phyloP scores from a whole-genome alignment of 1,140 invertebrate species.

The Cydia fagiglandana region DNA sequence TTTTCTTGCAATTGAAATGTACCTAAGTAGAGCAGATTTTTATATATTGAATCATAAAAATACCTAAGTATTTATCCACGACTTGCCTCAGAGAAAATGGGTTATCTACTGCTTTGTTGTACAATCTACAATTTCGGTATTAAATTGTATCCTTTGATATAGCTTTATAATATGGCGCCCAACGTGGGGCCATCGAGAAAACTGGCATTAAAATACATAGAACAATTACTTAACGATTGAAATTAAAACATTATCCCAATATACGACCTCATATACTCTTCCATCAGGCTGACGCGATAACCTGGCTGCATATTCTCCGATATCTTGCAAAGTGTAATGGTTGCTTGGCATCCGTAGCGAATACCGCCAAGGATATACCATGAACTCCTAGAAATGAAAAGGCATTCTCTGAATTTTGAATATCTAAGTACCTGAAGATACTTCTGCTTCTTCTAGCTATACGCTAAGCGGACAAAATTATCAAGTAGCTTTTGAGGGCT shows the following conservation, averaged over 20 bases:
- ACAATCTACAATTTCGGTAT: too few relatives aligned
- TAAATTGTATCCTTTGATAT: background rate
- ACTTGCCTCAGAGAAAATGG: too few relatives aligned
- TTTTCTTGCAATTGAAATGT: too few relatives aligned
- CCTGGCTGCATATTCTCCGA: constrained; percentile 69
- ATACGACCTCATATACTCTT: constrained; percentile 64
- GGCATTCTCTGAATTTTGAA: background rate
- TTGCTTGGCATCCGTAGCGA: constrained; percentile 59
- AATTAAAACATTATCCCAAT: constrained; percentile 1
- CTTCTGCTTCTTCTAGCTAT: too few relatives aligned
- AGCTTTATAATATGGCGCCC: background rate
- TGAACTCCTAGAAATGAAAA: constrained; percentile 56
- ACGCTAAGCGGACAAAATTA: too few relatives aligned
- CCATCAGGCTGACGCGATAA: constrained; percentile 60
- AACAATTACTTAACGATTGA: background rate
- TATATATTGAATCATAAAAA: too few relatives aligned
- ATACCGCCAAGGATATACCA: constrained; percentile 70
- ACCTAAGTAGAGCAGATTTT: too few relatives aligned
- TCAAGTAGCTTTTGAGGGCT: too few relatives aligned
- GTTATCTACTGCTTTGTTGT: too few relatives aligned
- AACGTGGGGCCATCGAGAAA: constrained; percentile 5
- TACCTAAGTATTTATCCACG: too few relatives aligned
- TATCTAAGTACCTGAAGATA: too few relatives aligned
- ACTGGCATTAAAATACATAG: too few relatives aligned
- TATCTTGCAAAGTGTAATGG: constrained; percentile 59